Evolutionary conservation across 2,113 vertebrate species (phyloP).

Genomic region (Vimba vimba): DNA sequence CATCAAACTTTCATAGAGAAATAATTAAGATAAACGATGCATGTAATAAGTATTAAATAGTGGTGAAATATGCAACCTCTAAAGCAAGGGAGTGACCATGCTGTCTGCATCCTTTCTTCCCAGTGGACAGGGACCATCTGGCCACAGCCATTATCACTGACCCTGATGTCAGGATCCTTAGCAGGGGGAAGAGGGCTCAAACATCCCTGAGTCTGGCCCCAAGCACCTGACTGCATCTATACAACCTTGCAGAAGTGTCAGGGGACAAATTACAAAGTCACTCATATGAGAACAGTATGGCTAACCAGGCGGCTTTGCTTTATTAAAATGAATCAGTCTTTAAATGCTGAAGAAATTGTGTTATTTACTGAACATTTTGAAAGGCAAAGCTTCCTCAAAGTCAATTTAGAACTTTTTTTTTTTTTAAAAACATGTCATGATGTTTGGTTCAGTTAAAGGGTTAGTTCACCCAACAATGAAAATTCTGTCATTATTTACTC

Average conservation of each 20-base stretch:
- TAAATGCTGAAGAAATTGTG: neutral
- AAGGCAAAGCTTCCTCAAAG: neutral
- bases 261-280: conserved; percentile 69
- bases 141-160: conserved; percentile 72
- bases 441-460: neutral
- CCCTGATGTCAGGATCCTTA: conserved; percentile 78
- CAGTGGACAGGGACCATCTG: conserved; percentile 80
- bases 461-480: no score
- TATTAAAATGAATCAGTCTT: neutral
- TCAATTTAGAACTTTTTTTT: neutral
- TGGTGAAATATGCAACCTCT: conserved; percentile 78
- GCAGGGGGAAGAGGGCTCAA: conserved; percentile 73
- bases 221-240: conserved; percentile 75
- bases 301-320: neutral
- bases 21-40: conserved; percentile 84
- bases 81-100: conserved; percentile 76
- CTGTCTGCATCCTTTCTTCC: conserved; percentile 76
- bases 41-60: conserved; percentile 83
- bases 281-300: conserved; percentile 31
- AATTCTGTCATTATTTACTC: no score
- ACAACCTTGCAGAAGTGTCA: conserved; percentile 78
- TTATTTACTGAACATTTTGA: neutral
- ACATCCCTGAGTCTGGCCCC: conserved; percentile 76
- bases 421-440: neutral
- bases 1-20: conserved; percentile 81